Evolutionary conservation across 2,113 vertebrate species (phyloP).

Genomic region (Poicephalus meyeri): DNA sequence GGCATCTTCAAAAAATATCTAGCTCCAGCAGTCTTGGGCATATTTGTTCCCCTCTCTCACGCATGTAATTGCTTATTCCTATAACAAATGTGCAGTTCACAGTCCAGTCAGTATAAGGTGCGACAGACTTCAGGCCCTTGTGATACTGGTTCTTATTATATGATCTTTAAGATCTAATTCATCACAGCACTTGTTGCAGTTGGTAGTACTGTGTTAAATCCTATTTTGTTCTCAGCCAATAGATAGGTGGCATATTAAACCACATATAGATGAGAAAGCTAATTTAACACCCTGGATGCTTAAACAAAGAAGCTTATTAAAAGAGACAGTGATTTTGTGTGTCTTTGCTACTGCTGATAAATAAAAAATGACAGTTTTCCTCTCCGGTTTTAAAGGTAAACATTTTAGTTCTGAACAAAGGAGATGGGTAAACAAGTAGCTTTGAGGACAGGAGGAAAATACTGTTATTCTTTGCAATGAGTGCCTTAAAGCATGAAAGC

Average conservation of each 20-base stretch:
- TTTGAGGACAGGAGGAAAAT: constrained; percentile 1
- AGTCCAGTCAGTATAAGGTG: not conserved
- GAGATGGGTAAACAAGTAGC: not conserved
- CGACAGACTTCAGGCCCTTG: not conserved
- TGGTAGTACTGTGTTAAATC: not conserved
- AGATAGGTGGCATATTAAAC: not conserved
- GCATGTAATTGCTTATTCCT: not conserved
- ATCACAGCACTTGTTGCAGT: not conserved
- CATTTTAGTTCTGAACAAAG: constrained; percentile 1
- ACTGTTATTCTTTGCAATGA: not conserved
- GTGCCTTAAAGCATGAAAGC: not conserved
- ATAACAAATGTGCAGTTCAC: not conserved
- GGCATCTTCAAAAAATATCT: not conserved
- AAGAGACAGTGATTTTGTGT: not conserved
- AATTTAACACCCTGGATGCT: not conserved
- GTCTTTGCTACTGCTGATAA: not conserved
- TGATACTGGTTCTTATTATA: not conserved
- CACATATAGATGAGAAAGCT: not conserved
- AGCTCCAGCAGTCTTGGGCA: not conserved
- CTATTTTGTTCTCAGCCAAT: not conserved
- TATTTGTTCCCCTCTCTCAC: not conserved
- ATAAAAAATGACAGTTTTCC: not conserved
- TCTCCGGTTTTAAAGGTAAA: not conserved
- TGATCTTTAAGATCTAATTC: not conserved
- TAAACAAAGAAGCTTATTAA: constrained; percentile 26